phyloP scores from a whole-genome alignment of 2,113 vertebrate species.

The Triplophysa rosa region DNA sequence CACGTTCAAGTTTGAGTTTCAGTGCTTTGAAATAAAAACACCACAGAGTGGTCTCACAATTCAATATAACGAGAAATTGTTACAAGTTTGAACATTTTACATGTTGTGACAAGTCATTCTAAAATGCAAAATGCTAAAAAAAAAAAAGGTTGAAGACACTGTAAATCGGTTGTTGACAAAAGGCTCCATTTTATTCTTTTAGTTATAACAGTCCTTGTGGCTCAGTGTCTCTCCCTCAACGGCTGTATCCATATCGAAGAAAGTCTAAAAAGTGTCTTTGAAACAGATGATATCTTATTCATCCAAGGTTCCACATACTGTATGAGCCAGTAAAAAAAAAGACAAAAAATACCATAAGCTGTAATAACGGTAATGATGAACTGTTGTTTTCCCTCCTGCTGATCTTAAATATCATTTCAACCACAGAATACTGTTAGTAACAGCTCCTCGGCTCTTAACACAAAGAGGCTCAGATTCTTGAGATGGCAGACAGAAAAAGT shows the following conservation, averaged over 20 bases:
- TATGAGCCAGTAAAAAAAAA: background rate
- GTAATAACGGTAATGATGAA: constrained; percentile 18
- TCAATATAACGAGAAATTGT: background rate
- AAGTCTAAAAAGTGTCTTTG: background rate
- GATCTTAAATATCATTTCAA: background rate
- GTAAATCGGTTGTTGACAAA: constrained; percentile 12
- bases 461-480: constrained; percentile 25
- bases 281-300: background rate
- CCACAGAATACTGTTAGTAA: constrained; percentile 22
- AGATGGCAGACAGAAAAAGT: constrained; percentile 19
- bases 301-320: background rate
- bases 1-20: background rate
- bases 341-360: constrained; percentile 26
- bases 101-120: background rate
- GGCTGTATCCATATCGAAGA: background rate
- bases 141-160: background rate
- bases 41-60: background rate
- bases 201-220: constrained; percentile 6
- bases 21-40: background rate
- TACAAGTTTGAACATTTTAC: background rate
- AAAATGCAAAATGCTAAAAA: constrained; percentile 2
- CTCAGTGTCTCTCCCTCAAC: background rate
- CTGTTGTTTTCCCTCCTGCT: constrained; percentile 12
- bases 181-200: constrained; percentile 28
- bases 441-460: constrained; percentile 15